Base-by-base conservation (phyloP, 2,113 vertebrate genomes). In the Phoxinus phoxinus region DNA sequence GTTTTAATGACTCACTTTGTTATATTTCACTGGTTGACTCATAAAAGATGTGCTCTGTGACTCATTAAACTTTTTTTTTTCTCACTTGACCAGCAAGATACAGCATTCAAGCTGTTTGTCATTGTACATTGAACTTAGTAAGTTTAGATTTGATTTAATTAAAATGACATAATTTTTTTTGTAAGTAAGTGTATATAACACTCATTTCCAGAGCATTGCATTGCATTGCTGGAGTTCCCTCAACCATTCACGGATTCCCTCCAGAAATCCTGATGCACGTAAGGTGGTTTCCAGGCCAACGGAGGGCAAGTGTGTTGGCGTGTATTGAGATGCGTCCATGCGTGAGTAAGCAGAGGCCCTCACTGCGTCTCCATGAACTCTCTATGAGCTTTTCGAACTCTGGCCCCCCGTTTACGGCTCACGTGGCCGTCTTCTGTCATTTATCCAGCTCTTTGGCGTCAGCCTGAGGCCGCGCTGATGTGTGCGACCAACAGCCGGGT, bases 211-310 rank as follows among this genome's bases (percentile, higher is more conserved):
- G 12, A 63, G 44, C 74, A 19, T 59, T 76, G 37, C 27, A 53
- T 75, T 48, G 19, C 65, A 69, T 87, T 74, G 81, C 65, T 56
- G 53, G 44, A 87, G 65, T 76, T 73, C 25, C n/a, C 53, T 85
- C n/a, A 82, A 87, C 51, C 53, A 32, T 74, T 71, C 32, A 82
- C 8, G 51, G 44, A 85, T 85, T 87, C 84, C 77, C 82, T 80
- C 46, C 41, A 84, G 87, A 82, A 93, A 92, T 92, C 91, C 89
- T 85, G 91, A 91, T 87, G 89, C 91, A 91, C 23, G 83, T 90
- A 91, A 90, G 91, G 90, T 89, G 91, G 95, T 95, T 95, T 93
- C 94, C 94, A 90, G 90, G 93, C 93, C 94, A 92, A 95, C 94
- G 72, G 91, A 89, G 91, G 91, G 91, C 90, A 91, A 93, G 91